These are phyloP conservation scores for Callaeas wilsoni DNA, from an alignment of 2,113 vertebrate species.

Conservation along the genomic window DNA sequence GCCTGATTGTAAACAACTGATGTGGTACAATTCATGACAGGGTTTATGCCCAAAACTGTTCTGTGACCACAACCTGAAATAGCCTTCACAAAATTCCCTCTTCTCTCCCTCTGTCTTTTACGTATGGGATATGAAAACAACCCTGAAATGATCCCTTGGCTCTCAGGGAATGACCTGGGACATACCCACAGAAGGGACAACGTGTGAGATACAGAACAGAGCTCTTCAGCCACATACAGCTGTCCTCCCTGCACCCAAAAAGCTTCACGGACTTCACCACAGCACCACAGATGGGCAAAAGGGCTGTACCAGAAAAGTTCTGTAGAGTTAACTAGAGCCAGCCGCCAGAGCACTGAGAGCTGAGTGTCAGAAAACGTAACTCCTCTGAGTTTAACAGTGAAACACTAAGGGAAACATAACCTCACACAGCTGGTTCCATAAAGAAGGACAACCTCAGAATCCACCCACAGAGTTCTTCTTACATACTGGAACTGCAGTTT, in stretches of 20 bases:
- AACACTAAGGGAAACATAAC: neutral
- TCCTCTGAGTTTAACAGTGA: neutral
- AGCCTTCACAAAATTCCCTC: neutral
- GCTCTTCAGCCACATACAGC: neutral
- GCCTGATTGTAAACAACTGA: neutral
- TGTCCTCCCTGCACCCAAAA: neutral
- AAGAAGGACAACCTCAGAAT: neutral
- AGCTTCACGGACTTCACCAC: neutral
- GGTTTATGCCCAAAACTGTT: neutral
- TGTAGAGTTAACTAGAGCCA: neutral
- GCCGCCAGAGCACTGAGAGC: neutral
- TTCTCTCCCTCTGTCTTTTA: neutral
- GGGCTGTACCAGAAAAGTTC: neutral
- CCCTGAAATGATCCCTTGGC: neutral
- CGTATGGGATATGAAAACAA: neutral
- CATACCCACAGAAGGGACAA: neutral
- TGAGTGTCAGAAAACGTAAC: neutral
- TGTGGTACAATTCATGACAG: neutral
- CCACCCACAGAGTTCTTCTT: neutral
- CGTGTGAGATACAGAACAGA: neutral
- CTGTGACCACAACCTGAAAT: neutral
- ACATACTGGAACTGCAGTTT: neutral
- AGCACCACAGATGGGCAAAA: neutral
- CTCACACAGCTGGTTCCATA: neutral
- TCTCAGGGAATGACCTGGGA: neutral